Conservation (phyloP, 2,113 vertebrate genomes). For the Hylia prasina region DNA sequence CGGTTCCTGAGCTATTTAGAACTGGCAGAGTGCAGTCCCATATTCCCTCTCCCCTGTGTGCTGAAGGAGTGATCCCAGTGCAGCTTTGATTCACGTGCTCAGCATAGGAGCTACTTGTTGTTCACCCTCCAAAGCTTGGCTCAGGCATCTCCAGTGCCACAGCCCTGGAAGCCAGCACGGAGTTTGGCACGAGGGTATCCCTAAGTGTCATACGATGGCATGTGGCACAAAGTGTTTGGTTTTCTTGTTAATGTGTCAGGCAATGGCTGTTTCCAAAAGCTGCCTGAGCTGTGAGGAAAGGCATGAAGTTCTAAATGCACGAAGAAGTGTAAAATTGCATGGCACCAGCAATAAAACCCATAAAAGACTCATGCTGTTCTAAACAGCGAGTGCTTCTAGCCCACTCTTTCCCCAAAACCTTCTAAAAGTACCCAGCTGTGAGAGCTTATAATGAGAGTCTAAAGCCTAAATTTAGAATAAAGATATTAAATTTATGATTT, state of each 20-base stretch:
- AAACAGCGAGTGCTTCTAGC: background rate
- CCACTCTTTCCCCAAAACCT: background rate
- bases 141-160: background rate
- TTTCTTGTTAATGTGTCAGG: background rate
- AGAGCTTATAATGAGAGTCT: background rate
- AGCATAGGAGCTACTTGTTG: background rate
- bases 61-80: background rate
- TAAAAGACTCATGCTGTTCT: slow-evolving; percentile 17
- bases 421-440: slow-evolving; percentile 3
- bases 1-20: background rate
- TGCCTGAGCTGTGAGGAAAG: background rate
- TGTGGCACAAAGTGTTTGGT: background rate
- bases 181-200: background rate
- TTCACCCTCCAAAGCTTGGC: background rate
- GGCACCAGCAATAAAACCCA: background rate
- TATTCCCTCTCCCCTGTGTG: background rate
- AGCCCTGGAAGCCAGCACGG: background rate
- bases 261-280: background rate
- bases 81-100: background rate
- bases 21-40: background rate
- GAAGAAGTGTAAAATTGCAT: background rate
- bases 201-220: rapidly evolving
- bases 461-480: background rate
- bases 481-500: background rate
- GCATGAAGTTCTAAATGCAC: background rate